A percentile compares a stretch with the other conserved stretches of the same genome.
Evolutionary conservation across 2,113 vertebrate genomes (phyloP).

Genomic region (Rhegmatorhina hoffmannsi): DNA sequence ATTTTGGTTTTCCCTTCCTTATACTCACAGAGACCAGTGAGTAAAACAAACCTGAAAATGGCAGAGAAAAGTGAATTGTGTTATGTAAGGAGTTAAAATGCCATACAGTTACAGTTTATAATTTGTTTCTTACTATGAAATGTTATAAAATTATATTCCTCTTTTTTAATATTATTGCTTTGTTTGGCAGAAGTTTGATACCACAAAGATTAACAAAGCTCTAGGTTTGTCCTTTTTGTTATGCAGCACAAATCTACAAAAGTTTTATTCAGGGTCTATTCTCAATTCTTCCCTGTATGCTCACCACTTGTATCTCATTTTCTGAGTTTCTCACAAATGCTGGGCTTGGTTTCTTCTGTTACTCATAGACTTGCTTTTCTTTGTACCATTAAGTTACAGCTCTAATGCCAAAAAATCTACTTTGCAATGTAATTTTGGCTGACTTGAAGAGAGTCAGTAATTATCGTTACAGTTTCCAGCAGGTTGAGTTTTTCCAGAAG

Average conservation of each 20-base stretch:
- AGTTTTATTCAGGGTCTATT: not conserved
- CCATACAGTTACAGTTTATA: not conserved
- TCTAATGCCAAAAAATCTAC: constrained; percentile 30
- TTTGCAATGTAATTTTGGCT: constrained; percentile 49
- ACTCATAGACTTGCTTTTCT: not conserved
- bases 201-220: not conserved
- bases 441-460: constrained; percentile 36
- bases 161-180: not conserved
- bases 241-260: not conserved
- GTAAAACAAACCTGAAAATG: not conserved
- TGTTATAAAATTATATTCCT: not conserved
- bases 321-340: not conserved
- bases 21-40: not conserved
- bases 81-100: not conserved
- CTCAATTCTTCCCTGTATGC: not conserved
- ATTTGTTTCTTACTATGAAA: not conserved
- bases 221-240: not conserved
- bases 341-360: not conserved
- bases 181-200: not conserved
- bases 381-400: not conserved
- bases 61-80: not conserved
- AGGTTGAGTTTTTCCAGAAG: constrained; percentile 62
- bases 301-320: not conserved
- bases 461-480: constrained; percentile 56
- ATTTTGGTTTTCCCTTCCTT: not conserved